Base-by-base conservation (phyloP, 2,888 invertebrate species). In the Ctena decussata region DNA sequence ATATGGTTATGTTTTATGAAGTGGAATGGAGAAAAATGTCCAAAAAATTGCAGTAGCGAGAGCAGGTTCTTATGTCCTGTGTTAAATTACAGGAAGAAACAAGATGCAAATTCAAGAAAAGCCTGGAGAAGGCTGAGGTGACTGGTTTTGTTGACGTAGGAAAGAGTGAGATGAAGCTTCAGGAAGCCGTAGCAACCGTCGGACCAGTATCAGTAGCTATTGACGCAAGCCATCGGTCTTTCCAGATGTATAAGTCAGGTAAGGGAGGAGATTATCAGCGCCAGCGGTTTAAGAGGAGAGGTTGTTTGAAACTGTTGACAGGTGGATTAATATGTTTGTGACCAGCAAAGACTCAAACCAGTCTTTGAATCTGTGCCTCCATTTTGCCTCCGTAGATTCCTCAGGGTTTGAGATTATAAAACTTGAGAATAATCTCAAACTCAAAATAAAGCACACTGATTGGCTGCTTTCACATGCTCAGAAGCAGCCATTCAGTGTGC, bases 131-230 rank as follows among this genome's bases (percentile, higher is more conserved):
- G 24, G 93, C 93, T 12, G 87, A 80, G n/a, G 90, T 90, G 44
- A 91, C 89, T 41, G 93, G 94, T 6, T 94, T 84, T 83, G 77
- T 85, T 1, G 94, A 94, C 89, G 89, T 95, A 32, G 73, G 85
- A 18, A 71, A 69, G 24, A 84, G 77, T 76, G 94, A 94, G 77
- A 53, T 27, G 2, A 89, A 85, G 8, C 85, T 94, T 8, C 82
- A 92, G 79, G 57, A 86, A 37, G 94, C 94, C 27, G 89, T 93
- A 0, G 93, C 91, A 24, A 87, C 89, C 6, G 80, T 91, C 15
- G 94, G 94, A 0, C 98, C 98, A 15, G 96, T 98, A 44, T 97
- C 98, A 5, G 97, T 98, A 77, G 98, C 98, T 92, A 98, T 98
- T 94, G 98, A 98, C 96, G 98, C 98, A 82, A 97, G 97, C 73